A percentile compares a stretch with the other conserved stretches of the same genome.
These are phyloP conservation scores for Lithophane socia DNA, from an alignment of 2,888 invertebrate species.

Conservation along the genomic window DNA sequence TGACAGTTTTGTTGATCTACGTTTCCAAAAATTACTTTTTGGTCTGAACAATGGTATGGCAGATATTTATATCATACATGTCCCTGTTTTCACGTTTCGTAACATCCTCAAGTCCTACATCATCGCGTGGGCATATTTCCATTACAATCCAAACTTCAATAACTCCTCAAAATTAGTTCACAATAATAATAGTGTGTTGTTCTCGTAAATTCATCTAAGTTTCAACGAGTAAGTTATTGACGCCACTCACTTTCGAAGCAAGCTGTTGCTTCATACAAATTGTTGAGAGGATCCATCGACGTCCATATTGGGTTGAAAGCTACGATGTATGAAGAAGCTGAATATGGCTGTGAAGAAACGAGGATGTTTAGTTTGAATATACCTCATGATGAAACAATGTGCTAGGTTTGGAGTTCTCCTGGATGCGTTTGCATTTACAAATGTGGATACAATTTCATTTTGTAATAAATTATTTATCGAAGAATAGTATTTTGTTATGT, in stretches of 20 bases:
- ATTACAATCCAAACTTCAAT: constrained; percentile 48
- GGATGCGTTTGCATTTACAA: not conserved
- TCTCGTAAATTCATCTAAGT: constrained; percentile 54
- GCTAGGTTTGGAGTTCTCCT: too few relatives aligned
- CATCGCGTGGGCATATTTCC: constrained; percentile 33
- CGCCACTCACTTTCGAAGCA: constrained; percentile 59
- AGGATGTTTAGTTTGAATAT: constrained; percentile 5
- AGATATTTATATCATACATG: not conserved
- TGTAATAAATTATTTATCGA: not conserved
- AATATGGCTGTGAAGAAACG: constrained; percentile 27
- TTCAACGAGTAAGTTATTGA: constrained; percentile 56
- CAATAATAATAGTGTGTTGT: constrained; percentile 53
- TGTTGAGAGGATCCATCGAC: constrained; percentile 53
- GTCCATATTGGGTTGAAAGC: constrained; percentile 45
- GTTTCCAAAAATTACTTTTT: not conserved
- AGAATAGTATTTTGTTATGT: not conserved
- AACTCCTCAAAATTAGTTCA: constrained; percentile 56
- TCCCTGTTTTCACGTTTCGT: constrained; percentile 5
- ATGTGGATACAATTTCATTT: not conserved
- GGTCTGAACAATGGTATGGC: not conserved
- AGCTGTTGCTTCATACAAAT: constrained; percentile 58
- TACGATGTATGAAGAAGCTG: constrained; percentile 52
- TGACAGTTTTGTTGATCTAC: not conserved
- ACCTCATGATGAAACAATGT: constrained; percentile 8
- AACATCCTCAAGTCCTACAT: constrained; percentile 12